Percentiles rank a stretch among this genome's conserved stretches.
Conservation (phyloP, 2,888 invertebrate genomes). For the Eutolmus rufibarbis region DNA sequence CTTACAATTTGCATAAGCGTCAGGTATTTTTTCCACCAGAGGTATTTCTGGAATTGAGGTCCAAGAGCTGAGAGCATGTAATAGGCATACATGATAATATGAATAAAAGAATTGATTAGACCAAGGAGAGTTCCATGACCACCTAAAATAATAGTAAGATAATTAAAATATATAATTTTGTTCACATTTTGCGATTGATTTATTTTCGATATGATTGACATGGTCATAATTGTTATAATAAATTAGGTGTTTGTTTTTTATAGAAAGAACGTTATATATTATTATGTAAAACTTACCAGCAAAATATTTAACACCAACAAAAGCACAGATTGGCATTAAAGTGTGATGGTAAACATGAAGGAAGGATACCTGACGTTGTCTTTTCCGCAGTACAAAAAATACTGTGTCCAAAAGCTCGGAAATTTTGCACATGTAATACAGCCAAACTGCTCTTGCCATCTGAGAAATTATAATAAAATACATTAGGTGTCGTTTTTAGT, state of each 20-base stretch:
- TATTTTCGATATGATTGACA: too few species aligned
- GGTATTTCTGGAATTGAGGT: conserved; percentile 84
- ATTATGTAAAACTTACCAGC: conserved; percentile 64
- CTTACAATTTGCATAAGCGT: conserved; percentile 85
- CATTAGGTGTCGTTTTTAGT: background rate
- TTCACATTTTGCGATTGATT: background rate
- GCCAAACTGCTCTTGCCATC: conserved; percentile 63
- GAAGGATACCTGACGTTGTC: conserved; percentile 80
- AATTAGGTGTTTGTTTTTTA: too few species aligned
- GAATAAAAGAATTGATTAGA: conserved; percentile 86
- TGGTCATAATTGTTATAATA: too few species aligned
- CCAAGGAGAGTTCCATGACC: conserved; percentile 89
- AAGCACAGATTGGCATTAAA: conserved; percentile 71
- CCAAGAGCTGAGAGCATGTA: conserved; percentile 89
- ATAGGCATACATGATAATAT: conserved; percentile 91
- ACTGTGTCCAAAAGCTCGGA: conserved; percentile 64
- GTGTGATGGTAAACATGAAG: conserved; percentile 88
- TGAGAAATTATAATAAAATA: conserved; percentile 46
- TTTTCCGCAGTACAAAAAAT: conserved; percentile 86
- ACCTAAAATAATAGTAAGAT: conserved; percentile 65
- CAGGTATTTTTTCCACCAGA: conserved; percentile 96
- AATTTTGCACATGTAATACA: conserved; percentile 63
- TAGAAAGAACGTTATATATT: background rate
- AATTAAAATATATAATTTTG: background rate
- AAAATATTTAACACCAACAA: conserved; percentile 76